phyloP scores from a whole-genome alignment of 2,888 invertebrate species.

The Dromius quadrimaculatus region DNA sequence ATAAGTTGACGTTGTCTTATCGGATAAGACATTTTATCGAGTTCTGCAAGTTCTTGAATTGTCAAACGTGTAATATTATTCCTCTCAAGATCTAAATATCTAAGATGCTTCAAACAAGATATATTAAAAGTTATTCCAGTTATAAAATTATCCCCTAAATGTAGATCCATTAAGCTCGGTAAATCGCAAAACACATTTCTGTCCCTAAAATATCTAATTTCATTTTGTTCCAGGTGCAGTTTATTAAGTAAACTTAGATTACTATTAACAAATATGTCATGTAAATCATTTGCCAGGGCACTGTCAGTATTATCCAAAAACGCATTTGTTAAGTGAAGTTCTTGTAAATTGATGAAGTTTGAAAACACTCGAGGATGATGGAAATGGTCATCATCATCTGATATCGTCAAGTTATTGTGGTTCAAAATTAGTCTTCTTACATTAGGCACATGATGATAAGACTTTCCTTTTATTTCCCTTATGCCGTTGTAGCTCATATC shows the following conservation, averaged over 20 bases:
- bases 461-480: conserved; percentile 77
- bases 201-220: conserved; percentile 76
- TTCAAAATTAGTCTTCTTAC: conserved; percentile 78
- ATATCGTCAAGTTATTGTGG: conserved; percentile 77
- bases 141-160: conserved; percentile 76
- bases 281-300: conserved; percentile 75
- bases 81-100: conserved; percentile 77
- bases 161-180: conserved; percentile 75
- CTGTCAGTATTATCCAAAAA: conserved; percentile 76
- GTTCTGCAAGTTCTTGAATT: conserved; percentile 69
- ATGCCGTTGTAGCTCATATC: conserved; percentile 83
- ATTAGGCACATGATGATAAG: conserved; percentile 79
- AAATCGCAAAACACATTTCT: conserved; percentile 78
- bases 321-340: conserved; percentile 79
- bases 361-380: conserved; percentile 79
- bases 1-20: conserved; percentile 67
- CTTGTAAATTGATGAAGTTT: conserved; percentile 76
- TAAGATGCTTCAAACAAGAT: conserved; percentile 74
- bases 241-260: conserved; percentile 76
- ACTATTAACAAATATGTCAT: conserved; percentile 78
- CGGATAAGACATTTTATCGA: conserved; percentile 70
- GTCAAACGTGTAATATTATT: conserved; percentile 74
- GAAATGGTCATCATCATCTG: conserved; percentile 69
- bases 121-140: conserved; percentile 75
- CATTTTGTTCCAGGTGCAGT: conserved; percentile 81